Conservation (phyloP, 1,140 invertebrate species). For the Choristoneura fumiferana region DNA sequence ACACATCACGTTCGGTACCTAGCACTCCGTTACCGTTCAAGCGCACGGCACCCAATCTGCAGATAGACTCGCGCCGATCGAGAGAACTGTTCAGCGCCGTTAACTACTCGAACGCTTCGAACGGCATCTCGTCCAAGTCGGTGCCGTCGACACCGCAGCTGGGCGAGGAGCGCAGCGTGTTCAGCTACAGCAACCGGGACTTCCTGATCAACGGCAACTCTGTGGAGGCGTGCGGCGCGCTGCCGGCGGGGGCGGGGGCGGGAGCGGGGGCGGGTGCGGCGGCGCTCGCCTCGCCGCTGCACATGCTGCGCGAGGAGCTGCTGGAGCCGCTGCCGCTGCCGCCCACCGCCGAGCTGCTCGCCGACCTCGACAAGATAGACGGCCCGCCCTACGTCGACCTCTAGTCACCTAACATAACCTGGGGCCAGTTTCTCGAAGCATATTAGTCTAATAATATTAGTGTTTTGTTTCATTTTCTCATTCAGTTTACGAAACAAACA, state of each 20-base stretch:
- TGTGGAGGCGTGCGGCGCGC: conserved; percentile 51
- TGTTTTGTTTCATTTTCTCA: too few species aligned
- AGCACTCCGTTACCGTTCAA: conserved; percentile 81
- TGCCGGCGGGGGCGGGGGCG: conserved; percentile 41
- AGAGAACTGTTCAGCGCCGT: conserved; percentile 52
- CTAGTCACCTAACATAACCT: too few species aligned
- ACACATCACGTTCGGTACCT: conserved; percentile 81
- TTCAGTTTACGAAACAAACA: too few species aligned
- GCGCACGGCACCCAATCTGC: conserved; percentile 56
- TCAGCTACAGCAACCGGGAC: conserved; percentile 81
- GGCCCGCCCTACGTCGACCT: conserved; percentile 65
- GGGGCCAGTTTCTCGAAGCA: too few species aligned
- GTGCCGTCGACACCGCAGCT: conserved; percentile 82
- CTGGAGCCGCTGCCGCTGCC: conserved; percentile 57
- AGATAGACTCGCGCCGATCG: conserved; percentile 58
- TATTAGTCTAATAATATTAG: too few species aligned
- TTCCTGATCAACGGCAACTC: conserved; percentile 81
- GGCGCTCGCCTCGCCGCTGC: conserved; percentile 53
- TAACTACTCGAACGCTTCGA: conserved; percentile 46
- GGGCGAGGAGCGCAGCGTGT: conserved; percentile 73
- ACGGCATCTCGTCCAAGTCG: conserved; percentile 79
- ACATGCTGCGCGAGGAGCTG: conserved; percentile 62
- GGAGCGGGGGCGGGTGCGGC: conserved; percentile 53
- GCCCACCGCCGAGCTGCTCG: conserved; percentile 47
- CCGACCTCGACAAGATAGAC: conserved; percentile 70